Evolutionary conservation across 1,140 invertebrate species (phyloP), one percentile per base, ranked within the genome.

Genomic region (Planococcus citri): DNA sequence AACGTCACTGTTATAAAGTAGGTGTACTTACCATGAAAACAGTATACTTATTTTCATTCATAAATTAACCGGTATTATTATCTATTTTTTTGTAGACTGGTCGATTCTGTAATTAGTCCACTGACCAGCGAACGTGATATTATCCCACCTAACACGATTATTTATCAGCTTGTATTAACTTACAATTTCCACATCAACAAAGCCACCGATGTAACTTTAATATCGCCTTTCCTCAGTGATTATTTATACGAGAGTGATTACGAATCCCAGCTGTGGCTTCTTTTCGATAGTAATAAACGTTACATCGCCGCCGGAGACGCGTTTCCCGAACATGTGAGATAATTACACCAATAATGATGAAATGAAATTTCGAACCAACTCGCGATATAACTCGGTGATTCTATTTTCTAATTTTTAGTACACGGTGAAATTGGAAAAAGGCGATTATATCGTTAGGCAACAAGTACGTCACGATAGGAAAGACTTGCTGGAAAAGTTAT

Each of bases 251-350:
- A 98, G 79, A 90, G 88, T 3, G 92, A 96, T 79, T 96, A 89
- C 78, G 94, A 97, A 79, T 92, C 92, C 4, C 94, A 97, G 80
- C 83, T 97, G 75, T 97, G 95, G 94, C 92, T 97, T 88, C 75
- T 98, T 69, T 97, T 91, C 80, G 92, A 97, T 80, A 78, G 81
- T n/a, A 95, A 95, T 78, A 97, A 97, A 79, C 89, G 93, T 74
- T 80, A 90, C 22, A 78, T 97, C 70, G 84, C 84, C 68, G 85
- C 85, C 71, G 95, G 94, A 17, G 94, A 97, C 81, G 92, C 94
- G 0, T 95, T 93, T 79, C 88, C 92, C 27, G 20, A 61, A 41
- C 68, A 72, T 41, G 51, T 57, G 14, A 22, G 17, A 68, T 68
- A n/a, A n/a, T n/a, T n/a, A n/a, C n/a, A n/a, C n/a, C n/a, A n/a